Percentiles rank a stretch among this genome's conserved stretches.
Evolutionary conservation across 2,113 vertebrate genomes (phyloP).

Genomic region (Patagioenas fasciata): DNA sequence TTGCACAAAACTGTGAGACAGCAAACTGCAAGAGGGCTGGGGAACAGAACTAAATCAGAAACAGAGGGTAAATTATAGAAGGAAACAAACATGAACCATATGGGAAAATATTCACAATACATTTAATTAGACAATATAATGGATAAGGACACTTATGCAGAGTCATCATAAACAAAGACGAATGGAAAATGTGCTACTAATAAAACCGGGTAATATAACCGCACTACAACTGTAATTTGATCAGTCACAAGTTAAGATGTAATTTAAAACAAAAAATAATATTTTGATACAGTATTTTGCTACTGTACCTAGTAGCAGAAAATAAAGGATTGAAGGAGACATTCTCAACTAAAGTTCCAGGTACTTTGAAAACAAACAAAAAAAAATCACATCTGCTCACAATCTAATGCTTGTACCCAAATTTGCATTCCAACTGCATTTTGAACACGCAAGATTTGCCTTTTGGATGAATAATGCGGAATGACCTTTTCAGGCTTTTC

Average conservation of each 20-base stretch:
- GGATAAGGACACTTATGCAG: conserved; percentile 29
- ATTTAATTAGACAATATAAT: conserved; percentile 45
- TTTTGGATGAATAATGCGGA: background rate
- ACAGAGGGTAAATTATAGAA: conserved; percentile 15
- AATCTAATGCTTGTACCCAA: background rate
- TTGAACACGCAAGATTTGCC: background rate
- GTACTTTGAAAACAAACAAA: background rate
- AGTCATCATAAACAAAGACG: conserved; percentile 36
- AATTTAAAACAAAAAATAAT: conserved; percentile 2
- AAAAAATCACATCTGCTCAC: background rate
- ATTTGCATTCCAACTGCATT: background rate
- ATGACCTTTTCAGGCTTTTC: background rate
- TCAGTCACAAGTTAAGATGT: background rate
- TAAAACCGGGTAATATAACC: background rate
- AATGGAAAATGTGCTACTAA: conserved; percentile 21
- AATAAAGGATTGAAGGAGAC: background rate
- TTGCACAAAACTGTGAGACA: background rate
- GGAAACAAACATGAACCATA: conserved; percentile 48
- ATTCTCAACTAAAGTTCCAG: background rate
- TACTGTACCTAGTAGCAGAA: background rate
- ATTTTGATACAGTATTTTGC: conserved; percentile 8
- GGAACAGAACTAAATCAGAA: conserved; percentile 32
- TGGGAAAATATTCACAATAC: conserved; percentile 21
- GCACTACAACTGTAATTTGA: background rate
- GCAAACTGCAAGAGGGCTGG: conserved; percentile 17